phyloP scores from a whole-genome alignment of 1,140 invertebrate species.

The Drosophila sproati region DNA sequence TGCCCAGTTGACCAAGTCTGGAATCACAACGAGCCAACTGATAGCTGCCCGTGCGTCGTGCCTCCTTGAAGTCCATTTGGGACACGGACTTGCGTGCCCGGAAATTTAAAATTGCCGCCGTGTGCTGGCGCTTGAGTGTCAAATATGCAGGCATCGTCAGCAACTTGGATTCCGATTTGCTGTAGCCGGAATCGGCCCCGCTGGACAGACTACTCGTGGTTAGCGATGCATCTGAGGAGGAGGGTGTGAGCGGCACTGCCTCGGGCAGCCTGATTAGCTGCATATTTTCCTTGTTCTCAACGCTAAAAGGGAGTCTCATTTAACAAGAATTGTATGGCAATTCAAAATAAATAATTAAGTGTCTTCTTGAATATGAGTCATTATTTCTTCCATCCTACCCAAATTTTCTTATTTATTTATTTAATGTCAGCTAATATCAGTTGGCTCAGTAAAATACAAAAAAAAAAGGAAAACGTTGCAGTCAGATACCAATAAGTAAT shows the following conservation, averaged over 20 bases:
- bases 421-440: too few species aligned
- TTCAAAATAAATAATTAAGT: neutral
- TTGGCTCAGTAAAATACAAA: too few species aligned
- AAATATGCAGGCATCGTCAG: slow-evolving; percentile 39
- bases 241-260: slow-evolving; percentile 51
- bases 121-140: slow-evolving; percentile 59
- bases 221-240: slow-evolving; percentile 62
- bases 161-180: slow-evolving; percentile 15
- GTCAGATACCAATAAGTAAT: too few species aligned
- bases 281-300: slow-evolving; percentile 24
- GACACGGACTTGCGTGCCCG: slow-evolving; percentile 70
- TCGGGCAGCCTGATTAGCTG: slow-evolving; percentile 30
- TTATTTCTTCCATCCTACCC: too few species aligned
- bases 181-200: neutral
- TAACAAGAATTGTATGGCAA: neutral
- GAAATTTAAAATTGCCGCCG: slow-evolving; percentile 61
- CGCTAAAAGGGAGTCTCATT: slow-evolving; percentile 2
- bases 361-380: neutral
- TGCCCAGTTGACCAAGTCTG: slow-evolving; percentile 32
- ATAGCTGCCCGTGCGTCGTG: slow-evolving; percentile 60
- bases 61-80: slow-evolving; percentile 79
- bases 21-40: slow-evolving; percentile 35
- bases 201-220: slow-evolving; percentile 30
- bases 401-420: too few species aligned
- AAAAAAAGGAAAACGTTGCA: too few species aligned